These are phyloP conservation scores for Pseudorectes ferrugineus DNA, from an alignment of 2,113 vertebrate genomes.

Conservation along the genomic window DNA sequence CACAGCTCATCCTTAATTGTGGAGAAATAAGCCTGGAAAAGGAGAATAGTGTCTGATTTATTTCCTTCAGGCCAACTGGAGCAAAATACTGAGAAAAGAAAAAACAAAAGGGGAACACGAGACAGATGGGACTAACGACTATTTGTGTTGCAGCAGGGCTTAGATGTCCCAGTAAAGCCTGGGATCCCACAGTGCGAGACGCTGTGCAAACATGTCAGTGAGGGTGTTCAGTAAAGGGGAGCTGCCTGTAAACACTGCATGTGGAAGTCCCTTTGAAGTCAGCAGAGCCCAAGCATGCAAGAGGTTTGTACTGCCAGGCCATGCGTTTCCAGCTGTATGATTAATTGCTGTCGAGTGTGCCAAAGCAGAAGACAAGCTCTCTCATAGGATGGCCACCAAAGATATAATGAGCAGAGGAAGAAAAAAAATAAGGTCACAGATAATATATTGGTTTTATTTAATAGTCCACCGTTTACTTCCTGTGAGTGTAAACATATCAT, in stretches of 20 bases:
- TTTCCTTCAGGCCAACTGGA: not conserved
- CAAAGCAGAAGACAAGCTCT: not conserved
- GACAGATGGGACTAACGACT: not conserved
- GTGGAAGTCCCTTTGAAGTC: constrained; percentile 42
- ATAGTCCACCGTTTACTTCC: not conserved
- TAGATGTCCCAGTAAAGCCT: not conserved
- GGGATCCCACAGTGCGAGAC: not conserved
- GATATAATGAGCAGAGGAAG: not conserved
- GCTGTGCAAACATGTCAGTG: constrained; percentile 1
- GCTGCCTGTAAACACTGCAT: not conserved
- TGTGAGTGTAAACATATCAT: not conserved
- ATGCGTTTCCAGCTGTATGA: not conserved
- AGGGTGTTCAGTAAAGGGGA: not conserved
- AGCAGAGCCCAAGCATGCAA: not conserved
- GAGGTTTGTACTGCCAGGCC: not conserved
- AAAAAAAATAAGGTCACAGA: not conserved
- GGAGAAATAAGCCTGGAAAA: not conserved
- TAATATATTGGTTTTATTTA: not conserved
- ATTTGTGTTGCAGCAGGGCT: not conserved
- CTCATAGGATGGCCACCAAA: not conserved
- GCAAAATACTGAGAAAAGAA: not conserved
- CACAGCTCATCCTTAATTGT: not conserved
- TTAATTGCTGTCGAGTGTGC: not conserved
- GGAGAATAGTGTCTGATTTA: not conserved
- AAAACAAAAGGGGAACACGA: not conserved